phyloP scores from a whole-genome alignment of 92 coral and sea anemone genomes.

The Blastomussa wellsi region DNA sequence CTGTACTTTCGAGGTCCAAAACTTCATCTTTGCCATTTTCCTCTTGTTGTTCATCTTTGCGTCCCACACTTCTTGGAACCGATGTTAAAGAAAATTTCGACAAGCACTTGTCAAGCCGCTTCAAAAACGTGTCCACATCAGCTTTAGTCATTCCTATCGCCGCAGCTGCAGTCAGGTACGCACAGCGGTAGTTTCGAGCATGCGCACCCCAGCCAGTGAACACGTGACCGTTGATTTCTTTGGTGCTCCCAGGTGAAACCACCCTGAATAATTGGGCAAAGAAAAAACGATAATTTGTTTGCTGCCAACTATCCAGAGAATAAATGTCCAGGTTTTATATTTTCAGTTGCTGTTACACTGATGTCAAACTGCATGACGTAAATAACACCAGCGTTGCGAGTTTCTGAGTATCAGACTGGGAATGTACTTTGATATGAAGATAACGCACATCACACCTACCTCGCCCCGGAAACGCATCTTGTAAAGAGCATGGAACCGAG shows the following conservation, averaged over 20 bases:
- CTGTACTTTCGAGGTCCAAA: background rate
- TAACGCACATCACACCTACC: slow-evolving; percentile 44
- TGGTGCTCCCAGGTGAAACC: slow-evolving; percentile 79
- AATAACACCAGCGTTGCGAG: too few relatives aligned
- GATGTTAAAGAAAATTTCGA: slow-evolving; percentile 48
- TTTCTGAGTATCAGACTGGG: too few relatives aligned
- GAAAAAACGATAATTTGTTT: background rate
- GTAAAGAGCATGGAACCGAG: slow-evolving; percentile 98
- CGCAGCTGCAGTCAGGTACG: slow-evolving; percentile 97
- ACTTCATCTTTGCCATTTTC: slow-evolving; percentile 4
- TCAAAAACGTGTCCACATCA: slow-evolving; percentile 91
- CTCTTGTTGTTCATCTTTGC: background rate
- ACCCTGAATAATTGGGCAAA: slow-evolving; percentile 56
- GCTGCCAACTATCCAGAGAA: background rate
- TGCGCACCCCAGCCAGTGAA: slow-evolving; percentile 99
- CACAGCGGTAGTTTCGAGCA: slow-evolving; percentile 79
- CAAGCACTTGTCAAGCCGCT: slow-evolving; percentile 90
- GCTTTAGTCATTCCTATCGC: slow-evolving; percentile 93
- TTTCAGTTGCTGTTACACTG: too few relatives aligned
- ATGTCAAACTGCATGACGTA: too few relatives aligned
- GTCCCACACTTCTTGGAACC: background rate
- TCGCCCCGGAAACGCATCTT: slow-evolving; percentile 97
- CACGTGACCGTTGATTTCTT: slow-evolving; percentile 88
- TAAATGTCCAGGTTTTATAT: too few relatives aligned
- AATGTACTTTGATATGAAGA: too few relatives aligned